A percentile compares a stretch with the other conserved stretches of the same genome.
Conservation (phyloP, 2,113 vertebrate genomes). For the Leucosticte australis region DNA sequence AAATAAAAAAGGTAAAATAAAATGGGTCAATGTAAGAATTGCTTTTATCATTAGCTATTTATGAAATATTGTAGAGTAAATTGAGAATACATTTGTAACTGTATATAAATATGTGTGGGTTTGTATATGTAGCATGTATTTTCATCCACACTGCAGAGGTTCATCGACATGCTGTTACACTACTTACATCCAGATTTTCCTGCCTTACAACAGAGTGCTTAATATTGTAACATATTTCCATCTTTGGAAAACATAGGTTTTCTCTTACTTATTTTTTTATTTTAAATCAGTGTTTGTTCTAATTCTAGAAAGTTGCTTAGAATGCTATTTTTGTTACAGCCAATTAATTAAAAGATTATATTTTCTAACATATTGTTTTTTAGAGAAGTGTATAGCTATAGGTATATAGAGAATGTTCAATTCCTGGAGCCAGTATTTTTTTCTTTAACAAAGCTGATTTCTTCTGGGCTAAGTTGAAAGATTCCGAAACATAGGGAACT, state of each 20-base stretch:
- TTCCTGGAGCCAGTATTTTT: neutral
- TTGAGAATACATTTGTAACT: neutral
- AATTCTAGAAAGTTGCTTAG: neutral
- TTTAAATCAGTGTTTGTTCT: neutral
- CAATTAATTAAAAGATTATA: neutral
- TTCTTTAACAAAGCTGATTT: neutral
- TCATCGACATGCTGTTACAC: fast-evolving
- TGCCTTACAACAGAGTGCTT: neutral
- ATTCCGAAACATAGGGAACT: neutral
- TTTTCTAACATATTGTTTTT: neutral
- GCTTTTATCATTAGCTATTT: neutral
- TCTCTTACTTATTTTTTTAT: neutral
- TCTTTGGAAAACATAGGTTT: neutral
- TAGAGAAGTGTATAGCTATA: fast-evolving
- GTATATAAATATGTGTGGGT: neutral
- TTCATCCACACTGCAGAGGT: neutral
- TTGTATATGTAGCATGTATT: neutral
- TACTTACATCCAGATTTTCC: neutral
- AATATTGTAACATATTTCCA: neutral
- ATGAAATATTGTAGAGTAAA: neutral
- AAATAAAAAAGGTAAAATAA: neutral
- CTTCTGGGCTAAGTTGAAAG: neutral
- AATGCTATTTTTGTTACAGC: neutral
- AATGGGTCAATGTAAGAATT: neutral
- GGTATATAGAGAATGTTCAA: neutral